These are phyloP conservation scores for Aleiodes testaceus DNA, from an alignment of 2,888 invertebrate genomes.

Conservation along the genomic window DNA sequence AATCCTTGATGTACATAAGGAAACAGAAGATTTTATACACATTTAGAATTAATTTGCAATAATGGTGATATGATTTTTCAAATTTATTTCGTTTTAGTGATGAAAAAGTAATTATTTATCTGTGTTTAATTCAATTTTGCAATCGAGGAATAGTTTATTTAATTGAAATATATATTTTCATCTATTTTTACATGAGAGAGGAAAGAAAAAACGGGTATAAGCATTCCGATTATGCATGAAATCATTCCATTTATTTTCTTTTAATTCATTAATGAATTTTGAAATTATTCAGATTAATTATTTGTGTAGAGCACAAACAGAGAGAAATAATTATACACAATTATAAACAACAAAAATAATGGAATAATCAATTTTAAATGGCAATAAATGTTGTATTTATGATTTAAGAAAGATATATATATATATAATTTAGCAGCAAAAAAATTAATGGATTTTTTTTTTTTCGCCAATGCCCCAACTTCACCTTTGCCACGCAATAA, in stretches of 20 bases:
- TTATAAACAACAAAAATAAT: not conserved
- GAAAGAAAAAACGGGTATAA: too few species aligned
- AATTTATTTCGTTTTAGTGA: slow-evolving; percentile 4
- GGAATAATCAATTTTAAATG: slow-evolving; percentile 1
- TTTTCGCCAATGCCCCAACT: not conserved
- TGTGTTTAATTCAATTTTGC: not conserved
- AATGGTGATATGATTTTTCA: not conserved
- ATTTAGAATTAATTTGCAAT: slow-evolving; percentile 1
- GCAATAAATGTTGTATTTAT: slow-evolving; percentile 9
- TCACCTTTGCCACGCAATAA: not conserved
- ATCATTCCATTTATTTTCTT: slow-evolving; percentile 9
- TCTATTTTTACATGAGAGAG: too few species aligned
- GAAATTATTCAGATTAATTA: not conserved
- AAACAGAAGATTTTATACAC: slow-evolving; percentile 38
- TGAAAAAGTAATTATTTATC: slow-evolving; percentile 5
- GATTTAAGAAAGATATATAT: not conserved
- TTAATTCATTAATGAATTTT: not conserved
- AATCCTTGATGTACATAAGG: slow-evolving; percentile 34
- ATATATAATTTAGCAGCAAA: not conserved
- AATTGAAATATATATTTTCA: too few species aligned
- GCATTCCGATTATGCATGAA: not conserved
- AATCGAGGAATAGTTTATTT: too few species aligned
- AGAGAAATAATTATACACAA: not conserved
- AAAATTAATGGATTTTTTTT: not conserved
- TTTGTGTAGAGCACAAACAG: not conserved